phyloP scores from a whole-genome alignment of 2,113 vertebrate genomes.

The Cichladusa arquata region DNA sequence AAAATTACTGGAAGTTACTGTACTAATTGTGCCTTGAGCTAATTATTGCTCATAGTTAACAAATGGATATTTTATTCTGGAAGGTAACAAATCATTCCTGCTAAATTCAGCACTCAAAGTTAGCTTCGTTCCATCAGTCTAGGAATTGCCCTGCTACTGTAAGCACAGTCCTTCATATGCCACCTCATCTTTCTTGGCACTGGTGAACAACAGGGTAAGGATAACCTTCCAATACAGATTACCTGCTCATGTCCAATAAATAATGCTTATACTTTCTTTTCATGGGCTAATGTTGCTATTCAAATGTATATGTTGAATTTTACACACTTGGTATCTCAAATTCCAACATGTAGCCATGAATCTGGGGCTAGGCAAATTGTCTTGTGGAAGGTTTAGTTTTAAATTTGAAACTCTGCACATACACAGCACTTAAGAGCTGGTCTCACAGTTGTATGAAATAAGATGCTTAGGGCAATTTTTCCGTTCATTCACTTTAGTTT shows the following conservation, averaged over 20 bases:
- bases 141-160: neutral
- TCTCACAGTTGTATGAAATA: constrained; percentile 18
- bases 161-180: constrained; percentile 21
- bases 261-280: constrained; percentile 12
- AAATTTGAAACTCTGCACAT: constrained; percentile 7
- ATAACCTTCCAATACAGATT: constrained; percentile 33
- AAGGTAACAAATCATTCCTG: constrained; percentile 62
- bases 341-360: neutral
- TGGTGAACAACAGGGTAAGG: constrained; percentile 40
- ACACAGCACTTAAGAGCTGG: neutral
- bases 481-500: constrained; percentile 17
- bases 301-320: constrained; percentile 25
- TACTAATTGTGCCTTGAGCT: constrained; percentile 71
- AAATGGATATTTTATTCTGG: constrained; percentile 69
- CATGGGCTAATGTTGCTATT: constrained; percentile 21
- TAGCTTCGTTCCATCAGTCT: neutral
- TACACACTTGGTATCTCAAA: neutral
- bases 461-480: neutral
- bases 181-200: neutral
- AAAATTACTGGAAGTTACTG: constrained; percentile 75
- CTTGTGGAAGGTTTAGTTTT: neutral
- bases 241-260: constrained; percentile 22
- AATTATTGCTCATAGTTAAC: constrained; percentile 67
- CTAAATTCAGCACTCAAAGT: constrained; percentile 35
- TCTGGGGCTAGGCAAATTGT: neutral